Evolutionary conservation across 2,113 vertebrate genomes (phyloP).

Genomic region (Gymnarchus niloticus): DNA sequence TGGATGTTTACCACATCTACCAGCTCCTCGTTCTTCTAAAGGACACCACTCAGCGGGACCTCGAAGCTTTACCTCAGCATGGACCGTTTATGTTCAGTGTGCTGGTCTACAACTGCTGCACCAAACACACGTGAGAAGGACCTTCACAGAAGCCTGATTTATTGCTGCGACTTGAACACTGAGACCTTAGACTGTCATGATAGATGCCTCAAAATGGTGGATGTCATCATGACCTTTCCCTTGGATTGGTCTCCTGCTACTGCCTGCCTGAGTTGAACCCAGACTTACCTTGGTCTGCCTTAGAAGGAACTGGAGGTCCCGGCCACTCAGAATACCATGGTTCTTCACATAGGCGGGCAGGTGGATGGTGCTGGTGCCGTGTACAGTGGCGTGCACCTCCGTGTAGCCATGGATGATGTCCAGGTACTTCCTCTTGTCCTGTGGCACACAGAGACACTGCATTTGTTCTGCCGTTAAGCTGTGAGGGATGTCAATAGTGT

Average conservation of each 20-base stretch:
- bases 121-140: too few species aligned
- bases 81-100: too few species aligned
- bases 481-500: neutral
- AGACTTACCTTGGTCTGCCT: constrained; percentile 79
- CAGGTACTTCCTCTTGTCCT: constrained; percentile 92
- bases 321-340: constrained; percentile 92
- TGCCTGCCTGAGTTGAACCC: constrained; percentile 34
- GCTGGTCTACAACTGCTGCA: too few species aligned
- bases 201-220: too few species aligned
- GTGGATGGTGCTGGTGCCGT: constrained; percentile 83
- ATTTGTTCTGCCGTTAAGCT: neutral
- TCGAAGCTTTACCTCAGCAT: too few species aligned
- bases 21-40: neutral
- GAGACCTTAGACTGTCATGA: neutral
- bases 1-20: too few species aligned
- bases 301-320: constrained; percentile 92
- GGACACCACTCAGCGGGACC: too few species aligned
- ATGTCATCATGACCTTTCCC: too few species aligned
- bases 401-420: constrained; percentile 92
- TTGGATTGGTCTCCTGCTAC: too few species aligned
- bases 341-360: constrained; percentile 91
- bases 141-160: too few species aligned
- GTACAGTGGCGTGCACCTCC: constrained; percentile 93
- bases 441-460: neutral
- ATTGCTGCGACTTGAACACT: too few species aligned